Base-by-base conservation (phyloP, 30 jellyfish, hydroid and myxozoan genomes). In the Haliclystus octoradiatus region DNA sequence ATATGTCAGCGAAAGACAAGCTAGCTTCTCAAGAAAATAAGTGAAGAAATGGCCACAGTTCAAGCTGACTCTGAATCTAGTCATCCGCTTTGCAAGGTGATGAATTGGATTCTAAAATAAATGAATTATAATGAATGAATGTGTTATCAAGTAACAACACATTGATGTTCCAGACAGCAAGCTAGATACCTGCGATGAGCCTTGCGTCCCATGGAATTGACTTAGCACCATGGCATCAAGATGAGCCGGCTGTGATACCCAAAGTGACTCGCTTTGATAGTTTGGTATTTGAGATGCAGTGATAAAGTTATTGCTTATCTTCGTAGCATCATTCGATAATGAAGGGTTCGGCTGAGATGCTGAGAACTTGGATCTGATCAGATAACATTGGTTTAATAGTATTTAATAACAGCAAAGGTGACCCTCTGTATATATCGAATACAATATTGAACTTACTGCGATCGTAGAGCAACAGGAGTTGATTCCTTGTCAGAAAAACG, bases 271-370 rank as follows among this genome's bases (percentile, higher is more conserved):
- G 35, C 31, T 65, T 29, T 68, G 73, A 26, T 31, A 68, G 25
- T 71, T 77, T 30, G 62, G 76, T 2, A 15, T 28, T 25, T 19
- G 50, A 28, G 57, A 82, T 49, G 70, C 63, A 46, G 60, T 81
- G 14, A 5, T 19, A 5, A 19, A 5, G 57, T 52, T 83, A 23
- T 71, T 72, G 27, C 68, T 64, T 31, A 51, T 53, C 24, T 75
- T 33, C 15, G 73, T 85, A 61, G 68, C 34, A 57, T 81, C 76
- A 28, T 77, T 33, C 2, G 74, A 70, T 47, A 74, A 40, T 1
- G 76, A 82, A 33, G 95, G 95, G 28, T 76, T 87, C 27, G 96
- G 96, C 63, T 86, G 96, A 2, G 96, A 72, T 49, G 84, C 65
- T 2, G 92, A 86, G 24, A 78, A 57, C 65, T 92, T 65, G 1